Evolutionary conservation across 2,113 vertebrate genomes (phyloP).

Genomic region (Tragelaphus scriptus): DNA sequence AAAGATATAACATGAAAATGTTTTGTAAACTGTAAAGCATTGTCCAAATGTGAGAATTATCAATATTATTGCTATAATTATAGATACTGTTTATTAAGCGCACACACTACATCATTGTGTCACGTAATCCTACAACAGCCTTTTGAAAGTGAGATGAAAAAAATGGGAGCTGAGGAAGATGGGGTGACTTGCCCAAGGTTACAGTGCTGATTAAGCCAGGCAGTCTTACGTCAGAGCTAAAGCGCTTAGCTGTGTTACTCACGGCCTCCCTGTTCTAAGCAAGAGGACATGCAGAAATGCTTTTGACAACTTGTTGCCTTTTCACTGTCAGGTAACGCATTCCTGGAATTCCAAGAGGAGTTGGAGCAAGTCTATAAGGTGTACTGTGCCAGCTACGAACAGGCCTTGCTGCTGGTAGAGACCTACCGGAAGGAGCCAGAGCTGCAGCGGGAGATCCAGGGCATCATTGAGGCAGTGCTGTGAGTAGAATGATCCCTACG

Average conservation of each 20-base stretch:
- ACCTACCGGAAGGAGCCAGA: conserved; percentile 87
- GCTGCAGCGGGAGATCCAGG: conserved; percentile 85
- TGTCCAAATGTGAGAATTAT: not conserved
- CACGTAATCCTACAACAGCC: not conserved
- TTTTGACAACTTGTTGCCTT: not conserved
- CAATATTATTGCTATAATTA: not conserved
- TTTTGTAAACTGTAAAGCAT: not conserved
- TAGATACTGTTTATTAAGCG: not conserved
- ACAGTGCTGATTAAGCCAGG: not conserved
- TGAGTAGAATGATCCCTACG: conserved; percentile 75
- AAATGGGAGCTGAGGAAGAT: not conserved
- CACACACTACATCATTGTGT: not conserved
- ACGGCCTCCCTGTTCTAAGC: not conserved
- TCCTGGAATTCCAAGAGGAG: conserved; percentile 89
- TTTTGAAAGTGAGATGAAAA: not conserved
- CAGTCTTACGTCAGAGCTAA: not conserved
- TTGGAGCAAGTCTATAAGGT: conserved; percentile 89
- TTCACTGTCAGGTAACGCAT: conserved; percentile 83
- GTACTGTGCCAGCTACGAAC: conserved; percentile 90
- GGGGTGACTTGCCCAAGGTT: not conserved
- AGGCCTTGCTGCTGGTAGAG: conserved; percentile 85
- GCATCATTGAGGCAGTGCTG: conserved; percentile 84
- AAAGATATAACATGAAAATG: not conserved
- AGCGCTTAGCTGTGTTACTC: not conserved
- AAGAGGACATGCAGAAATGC: not conserved